phyloP scores from a whole-genome alignment of 1,140 invertebrate species.

The Chlorops oryzae region DNA sequence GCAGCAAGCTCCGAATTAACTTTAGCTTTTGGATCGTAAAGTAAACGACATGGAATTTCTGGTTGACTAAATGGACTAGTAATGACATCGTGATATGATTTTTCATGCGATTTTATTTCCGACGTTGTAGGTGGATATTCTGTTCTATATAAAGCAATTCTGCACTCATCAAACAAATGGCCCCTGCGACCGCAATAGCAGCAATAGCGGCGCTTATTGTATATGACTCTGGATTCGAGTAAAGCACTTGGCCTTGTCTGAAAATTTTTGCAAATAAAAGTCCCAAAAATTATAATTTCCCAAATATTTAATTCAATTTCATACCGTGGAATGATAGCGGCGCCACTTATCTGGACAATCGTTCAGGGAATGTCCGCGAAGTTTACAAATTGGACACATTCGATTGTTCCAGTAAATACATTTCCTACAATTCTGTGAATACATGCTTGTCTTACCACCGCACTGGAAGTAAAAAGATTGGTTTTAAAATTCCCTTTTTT shows the following conservation, averaged over 20 bases:
- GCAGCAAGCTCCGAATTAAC: constrained; percentile 11
- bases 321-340: constrained; percentile 62
- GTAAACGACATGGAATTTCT: constrained; percentile 6
- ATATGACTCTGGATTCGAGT: constrained; percentile 43
- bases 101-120: constrained; percentile 33
- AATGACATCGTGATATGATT: constrained; percentile 28
- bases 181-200: constrained; percentile 59
- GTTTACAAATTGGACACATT: constrained; percentile 55
- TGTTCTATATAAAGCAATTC: constrained; percentile 25
- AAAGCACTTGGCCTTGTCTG: constrained; percentile 47
- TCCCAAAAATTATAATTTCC: constrained; percentile 21
- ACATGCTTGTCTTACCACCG: constrained; percentile 54
- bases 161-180: constrained; percentile 55
- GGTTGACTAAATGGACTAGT: neutral
- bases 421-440: constrained; percentile 54
- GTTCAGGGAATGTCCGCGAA: constrained; percentile 53
- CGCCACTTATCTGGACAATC: constrained; percentile 65
- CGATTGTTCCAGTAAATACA: constrained; percentile 53
- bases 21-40: constrained; percentile 11
- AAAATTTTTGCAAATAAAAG: neutral
- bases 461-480: constrained; percentile 55
- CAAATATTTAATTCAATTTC: no score
- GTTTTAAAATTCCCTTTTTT: no score
- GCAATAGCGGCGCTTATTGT: constrained; percentile 51
- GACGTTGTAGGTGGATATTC: constrained; percentile 19